Percentiles rank a stretch among this genome's conserved stretches.
These are phyloP conservation scores for Abrostola triplasia DNA, from an alignment of 2,888 invertebrate genomes.

Conservation along the genomic window DNA sequence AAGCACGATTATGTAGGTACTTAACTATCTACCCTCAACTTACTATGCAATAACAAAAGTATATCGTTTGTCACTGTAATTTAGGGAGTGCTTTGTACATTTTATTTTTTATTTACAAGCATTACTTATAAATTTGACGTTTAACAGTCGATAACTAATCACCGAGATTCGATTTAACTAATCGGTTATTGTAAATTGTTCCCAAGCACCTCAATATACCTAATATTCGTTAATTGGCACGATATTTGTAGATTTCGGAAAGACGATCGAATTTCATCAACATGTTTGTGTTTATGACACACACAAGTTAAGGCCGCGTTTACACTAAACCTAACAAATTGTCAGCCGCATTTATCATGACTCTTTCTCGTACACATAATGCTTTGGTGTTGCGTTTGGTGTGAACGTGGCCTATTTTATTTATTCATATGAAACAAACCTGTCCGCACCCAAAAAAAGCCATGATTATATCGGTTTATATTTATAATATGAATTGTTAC, in stretches of 20 bases:
- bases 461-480: neutral
- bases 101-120: constrained; percentile 13
- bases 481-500: neutral
- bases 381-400: no score
- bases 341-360: no score
- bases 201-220: constrained; percentile 64
- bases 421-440: neutral
- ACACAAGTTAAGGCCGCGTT: no score
- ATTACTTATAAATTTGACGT: constrained; percentile 7
- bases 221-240: constrained; percentile 52
- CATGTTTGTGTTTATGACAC: neutral
- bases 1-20: no score
- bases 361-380: no score
- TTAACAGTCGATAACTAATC: constrained; percentile 12
- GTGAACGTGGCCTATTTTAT: no score
- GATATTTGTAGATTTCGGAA: constrained; percentile 32
- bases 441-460: neutral
- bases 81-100: constrained; percentile 38
- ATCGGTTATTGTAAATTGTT: constrained; percentile 48
- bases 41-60: constrained; percentile 11
- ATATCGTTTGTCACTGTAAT: constrained; percentile 25
- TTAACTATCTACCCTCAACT: no score
- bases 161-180: constrained; percentile 49
- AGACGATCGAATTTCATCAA: constrained; percentile 14
- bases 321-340: no score